These are phyloP conservation scores for Cephus pulcher DNA, from an alignment of 2,888 invertebrate species.

Conservation along the genomic window DNA sequence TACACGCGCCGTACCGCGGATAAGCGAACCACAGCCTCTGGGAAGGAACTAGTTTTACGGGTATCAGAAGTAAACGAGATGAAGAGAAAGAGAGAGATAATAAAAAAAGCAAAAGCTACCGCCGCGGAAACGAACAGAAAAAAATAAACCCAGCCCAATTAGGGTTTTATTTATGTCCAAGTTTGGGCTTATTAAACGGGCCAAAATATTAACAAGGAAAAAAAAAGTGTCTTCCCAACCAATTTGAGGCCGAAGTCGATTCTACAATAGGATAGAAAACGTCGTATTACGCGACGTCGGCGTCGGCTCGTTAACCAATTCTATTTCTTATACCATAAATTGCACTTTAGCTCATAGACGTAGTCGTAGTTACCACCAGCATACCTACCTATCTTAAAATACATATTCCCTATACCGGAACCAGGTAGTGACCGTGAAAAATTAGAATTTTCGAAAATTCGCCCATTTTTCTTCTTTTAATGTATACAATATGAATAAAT, in stretches of 20 bases:
- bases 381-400: neutral
- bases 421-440: neutral
- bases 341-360: constrained; percentile 30
- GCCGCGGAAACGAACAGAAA: constrained; percentile 27
- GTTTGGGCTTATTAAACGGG: constrained; percentile 43
- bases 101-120: constrained; percentile 8
- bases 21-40: constrained; percentile 1
- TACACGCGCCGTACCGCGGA: constrained; percentile 1
- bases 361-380: neutral
- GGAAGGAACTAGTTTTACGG: constrained; percentile 6
- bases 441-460: neutral
- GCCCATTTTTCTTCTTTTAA: neutral
- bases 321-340: constrained; percentile 45
- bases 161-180: constrained; percentile 47
- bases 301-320: constrained; percentile 49
- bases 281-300: constrained; percentile 34
- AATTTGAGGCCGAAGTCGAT: constrained; percentile 40
- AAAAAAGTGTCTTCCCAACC: constrained; percentile 28
- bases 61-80: neutral
- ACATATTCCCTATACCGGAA: neutral
- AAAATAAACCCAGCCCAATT: constrained; percentile 47
- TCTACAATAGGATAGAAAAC: constrained; percentile 41
- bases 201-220: constrained; percentile 46
- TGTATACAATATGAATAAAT: neutral
- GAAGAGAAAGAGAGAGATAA: neutral